Evolutionary conservation across 2,113 vertebrate genomes (phyloP), one percentile per base, ranked within the genome.

Genomic region (Lucifuga dentata): DNA sequence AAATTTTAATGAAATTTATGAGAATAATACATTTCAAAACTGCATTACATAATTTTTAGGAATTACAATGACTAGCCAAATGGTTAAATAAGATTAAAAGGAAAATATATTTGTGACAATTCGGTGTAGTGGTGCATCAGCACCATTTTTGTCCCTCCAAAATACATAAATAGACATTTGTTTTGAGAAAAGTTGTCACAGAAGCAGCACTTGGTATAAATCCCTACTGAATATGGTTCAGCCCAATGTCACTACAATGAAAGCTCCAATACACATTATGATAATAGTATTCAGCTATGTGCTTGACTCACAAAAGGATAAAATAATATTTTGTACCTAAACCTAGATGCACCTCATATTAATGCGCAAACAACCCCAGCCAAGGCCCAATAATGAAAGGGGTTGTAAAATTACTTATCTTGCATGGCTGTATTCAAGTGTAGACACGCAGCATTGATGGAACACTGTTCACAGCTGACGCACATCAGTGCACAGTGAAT

Each of bases 361-460:
- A 87, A 89, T 88, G 81, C 79, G 80, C 75, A 86, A 88, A 91
- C 87, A 92, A 84, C 86, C 81, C 81, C 74, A 77, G 79, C 68
- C 74, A 44, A 39, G 65, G 84, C 75, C 80, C 71, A 67, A 73
- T 87, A 90, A 88, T 90, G 80, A 73, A 78, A 72, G 80, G 46
- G 74, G 57, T 80, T 78, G 81, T 89, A 83, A 74, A 91, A 88
- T 81, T 53, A 86, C 83, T 86, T 88, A 88, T 88, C 81, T 80
- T 6, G 43, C 78, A 75, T 83, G 88, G 80, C 80, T 71, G 78
- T 81, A 80, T 88, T 84, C 79, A 81, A 73, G 71, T 76, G 76
- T 68, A 60, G 78, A 76, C 70, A 73, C 78, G 72, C 51, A 41
- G 43, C 35, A 81, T 70, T 84, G 88, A 90, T 88, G 84, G 78